Percentiles rank a stretch among this genome's conserved stretches.
These are phyloP conservation scores for Drosophila mulleri DNA, from an alignment of 2,888 invertebrate species.

Conservation along the genomic window DNA sequence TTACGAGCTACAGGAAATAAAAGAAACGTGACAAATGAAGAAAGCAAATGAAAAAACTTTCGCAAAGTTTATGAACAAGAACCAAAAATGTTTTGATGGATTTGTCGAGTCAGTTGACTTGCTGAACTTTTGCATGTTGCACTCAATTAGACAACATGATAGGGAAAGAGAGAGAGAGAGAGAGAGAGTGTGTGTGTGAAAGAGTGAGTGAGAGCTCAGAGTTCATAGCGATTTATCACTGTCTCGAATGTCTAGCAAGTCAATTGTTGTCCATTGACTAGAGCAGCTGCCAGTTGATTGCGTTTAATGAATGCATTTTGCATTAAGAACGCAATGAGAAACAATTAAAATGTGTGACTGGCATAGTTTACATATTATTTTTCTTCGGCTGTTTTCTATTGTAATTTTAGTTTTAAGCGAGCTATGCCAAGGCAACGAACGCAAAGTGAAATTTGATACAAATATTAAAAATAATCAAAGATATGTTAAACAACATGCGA, in stretches of 20 bases:
- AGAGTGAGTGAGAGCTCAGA: slow-evolving; percentile 6
- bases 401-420: slow-evolving; percentile 32
- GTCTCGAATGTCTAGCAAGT: slow-evolving; percentile 51
- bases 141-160: slow-evolving; percentile 3
- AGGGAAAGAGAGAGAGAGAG: not conserved
- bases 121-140: slow-evolving; percentile 11
- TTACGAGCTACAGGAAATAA: slow-evolving; percentile 4
- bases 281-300: slow-evolving; percentile 64
- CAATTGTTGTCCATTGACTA: slow-evolving; percentile 54
- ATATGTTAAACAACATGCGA: not conserved
- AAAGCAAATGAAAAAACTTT: slow-evolving; percentile 6
- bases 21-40: slow-evolving; percentile 17
- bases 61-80: not conserved
- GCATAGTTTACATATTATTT: not conserved
- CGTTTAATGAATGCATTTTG: slow-evolving; percentile 63
- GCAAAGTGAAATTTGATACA: slow-evolving; percentile 7
- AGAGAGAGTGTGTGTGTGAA: not conserved
- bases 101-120: slow-evolving; percentile 14
- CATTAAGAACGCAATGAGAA: slow-evolving; percentile 30
- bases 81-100: slow-evolving; percentile 20
- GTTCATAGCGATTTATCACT: slow-evolving; percentile 60
- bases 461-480: not conserved
- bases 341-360: slow-evolving; percentile 37
- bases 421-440: slow-evolving; percentile 27
- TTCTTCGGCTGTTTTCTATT: not conserved